Evolutionary conservation across 2,797 vertebrate genomes (phyloP), one percentile per base, ranked within the genome.

Genomic region (Liparis tanakae): DNA sequence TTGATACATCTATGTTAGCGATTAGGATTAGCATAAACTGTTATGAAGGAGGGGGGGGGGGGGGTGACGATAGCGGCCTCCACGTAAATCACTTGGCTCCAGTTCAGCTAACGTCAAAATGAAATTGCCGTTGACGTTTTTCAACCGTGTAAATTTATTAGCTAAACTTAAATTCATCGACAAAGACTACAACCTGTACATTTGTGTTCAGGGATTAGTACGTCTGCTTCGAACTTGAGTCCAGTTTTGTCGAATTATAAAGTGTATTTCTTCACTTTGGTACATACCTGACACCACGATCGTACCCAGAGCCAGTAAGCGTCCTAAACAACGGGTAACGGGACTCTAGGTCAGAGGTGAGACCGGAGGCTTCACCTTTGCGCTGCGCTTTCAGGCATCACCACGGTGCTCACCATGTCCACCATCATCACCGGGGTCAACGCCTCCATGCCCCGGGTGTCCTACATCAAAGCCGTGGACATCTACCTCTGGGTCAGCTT

Each of bases 401-500:
- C 96, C 12, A 98, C 96, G 0, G 97, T 97, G 83, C 93, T 98
- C 88, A 98, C 97, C 80, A 98, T 97, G 96, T 97, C 96, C 50
- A 98, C 97, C 0, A 98, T 98, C 94, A 98, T 98, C 91, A 97
- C 96, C 0, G 96, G 96, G 1, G 96, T 98, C 53, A 97, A 98
- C 0, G 97, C 96, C 70, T 97, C 97, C 88, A 97, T 98, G 97
- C 97, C 97, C n/a, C 92, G 96, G 2, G 96, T 97, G 25, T 97
- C 97, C 79, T 98, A 98, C 92, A 95, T 97, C 88, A 97, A 98
- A 93, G 97, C 97, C 0, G 96, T 98, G 92, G 97, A 97, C 85
- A 96, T 98, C 80, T 98, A 97, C 88, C 95, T 97, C 15, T 97
- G 96, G 96, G 95, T 97, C 94, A 98, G 97, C 83, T 98, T 98